phyloP scores from a whole-genome alignment of 2,797 vertebrate species.

The Streptopelia turtur region DNA sequence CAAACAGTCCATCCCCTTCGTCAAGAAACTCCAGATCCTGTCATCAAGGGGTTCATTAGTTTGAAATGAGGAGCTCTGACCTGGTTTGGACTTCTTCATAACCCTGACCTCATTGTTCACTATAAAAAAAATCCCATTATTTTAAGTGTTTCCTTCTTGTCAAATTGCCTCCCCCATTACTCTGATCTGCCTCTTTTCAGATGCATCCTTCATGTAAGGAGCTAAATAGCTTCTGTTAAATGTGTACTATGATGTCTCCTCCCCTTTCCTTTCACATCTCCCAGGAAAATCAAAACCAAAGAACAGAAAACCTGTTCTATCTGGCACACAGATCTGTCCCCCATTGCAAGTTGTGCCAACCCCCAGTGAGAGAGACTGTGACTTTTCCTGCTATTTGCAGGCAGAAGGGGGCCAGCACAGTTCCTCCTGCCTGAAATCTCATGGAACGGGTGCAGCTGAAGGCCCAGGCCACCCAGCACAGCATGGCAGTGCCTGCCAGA shows the following conservation, averaged over 20 bases:
- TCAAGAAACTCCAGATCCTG: not conserved
- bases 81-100: not conserved
- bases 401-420: not conserved
- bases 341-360: accelerated
- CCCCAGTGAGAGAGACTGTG: accelerated
- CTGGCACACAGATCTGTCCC: not conserved
- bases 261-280: not conserved
- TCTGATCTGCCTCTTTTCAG: not conserved
- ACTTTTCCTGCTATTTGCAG: not conserved
- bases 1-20: not conserved
- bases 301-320: not conserved
- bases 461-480: accelerated
- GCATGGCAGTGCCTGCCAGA: not conserved
- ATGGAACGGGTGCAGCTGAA: not conserved
- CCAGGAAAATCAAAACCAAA: not conserved
- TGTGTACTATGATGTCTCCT: not conserved
- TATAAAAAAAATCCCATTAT: not conserved
- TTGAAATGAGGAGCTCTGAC: conserved; percentile 45
- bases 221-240: not conserved
- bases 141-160: conserved; percentile 31
- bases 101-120: not conserved
- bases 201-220: not conserved
- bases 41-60: conserved; percentile 44
- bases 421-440: not conserved
- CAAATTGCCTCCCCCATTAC: not conserved